Base-by-base conservation (phyloP, 2,797 vertebrate species). In the Darevskia nairensis region DNA sequence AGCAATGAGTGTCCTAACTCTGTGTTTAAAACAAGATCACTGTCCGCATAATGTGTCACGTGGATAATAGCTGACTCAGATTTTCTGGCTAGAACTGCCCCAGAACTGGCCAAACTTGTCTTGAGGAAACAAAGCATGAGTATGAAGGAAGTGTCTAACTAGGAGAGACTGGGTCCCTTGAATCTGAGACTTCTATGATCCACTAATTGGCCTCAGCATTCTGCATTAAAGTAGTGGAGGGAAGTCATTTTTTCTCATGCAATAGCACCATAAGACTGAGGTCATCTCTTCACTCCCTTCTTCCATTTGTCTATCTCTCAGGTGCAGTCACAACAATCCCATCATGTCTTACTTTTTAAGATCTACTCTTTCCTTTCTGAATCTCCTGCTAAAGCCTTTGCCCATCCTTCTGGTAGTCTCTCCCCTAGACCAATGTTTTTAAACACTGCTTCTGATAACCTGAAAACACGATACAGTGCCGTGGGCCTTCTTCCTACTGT, bases 71-170 rank as follows among this genome's bases (percentile, higher is more conserved):
- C 64, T 21, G n/a, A 9, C 19, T 17, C n/a, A 71, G 64, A 71
- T 78, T 80, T 68, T 80, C n/a, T n/a, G 19, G 59, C 15, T 61
- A 19, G 29, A 71, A 39, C 77, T 72, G 8, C 77, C 9, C 5
- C 10, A 72, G 85, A 80, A 72, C 46, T 86, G 8, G 25, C 68
- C 46, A 72, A 80, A 86, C 77, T 71, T 59, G 68, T 86, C n/a
- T 80, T 66, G 21, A 86, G 2, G 15, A n/a, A 71, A 50, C 61
- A 50, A 66, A 29, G 15, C 29, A 50, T 55, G 9, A 5, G 23
- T 3, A 61, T 59, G 32, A 80, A 66, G 23, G 13, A 86, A 29
- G 23, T 29, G 77, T 21, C 8, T n/a, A 11, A 4, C 15, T 80
- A 59, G 32, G 27, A 19, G 39, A 64, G 23, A 8, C 27, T 44